These are phyloP conservation scores for Drosophila putrida DNA, from an alignment of 2,888 invertebrate species.

Conservation along the genomic window DNA sequence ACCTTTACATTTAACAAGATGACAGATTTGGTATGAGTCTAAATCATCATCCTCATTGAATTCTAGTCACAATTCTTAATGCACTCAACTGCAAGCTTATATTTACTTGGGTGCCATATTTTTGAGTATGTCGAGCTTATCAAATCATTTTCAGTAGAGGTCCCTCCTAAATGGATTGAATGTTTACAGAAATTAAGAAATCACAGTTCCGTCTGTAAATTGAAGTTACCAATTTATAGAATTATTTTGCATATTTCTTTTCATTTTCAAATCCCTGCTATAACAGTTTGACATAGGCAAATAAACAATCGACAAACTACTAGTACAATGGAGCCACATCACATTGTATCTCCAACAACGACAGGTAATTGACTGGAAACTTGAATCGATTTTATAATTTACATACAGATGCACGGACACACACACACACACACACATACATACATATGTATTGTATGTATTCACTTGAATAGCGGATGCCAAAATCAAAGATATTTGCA, in stretches of 20 bases:
- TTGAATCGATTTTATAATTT: constrained; percentile 84
- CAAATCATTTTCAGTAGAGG: neutral
- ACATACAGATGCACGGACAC: constrained; percentile 40
- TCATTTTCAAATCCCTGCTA: neutral
- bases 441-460: neutral
- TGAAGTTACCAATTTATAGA: constrained; percentile 17
- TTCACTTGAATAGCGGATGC: constrained; percentile 2
- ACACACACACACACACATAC: neutral
- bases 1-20: neutral
- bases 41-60: no score
- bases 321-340: constrained; percentile 24
- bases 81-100: neutral
- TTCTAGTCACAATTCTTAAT: neutral
- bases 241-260: constrained; percentile 12
- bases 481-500: constrained; percentile 25
- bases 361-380: constrained; percentile 85
- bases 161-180: neutral
- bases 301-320: constrained; percentile 15
- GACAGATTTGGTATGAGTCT: no score
- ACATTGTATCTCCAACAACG: constrained; percentile 52
- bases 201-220: neutral
- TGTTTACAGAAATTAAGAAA: constrained; percentile 12
- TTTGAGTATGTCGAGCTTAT: neutral
- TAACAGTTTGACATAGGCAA: constrained; percentile 8
- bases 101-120: neutral